Conservation (phyloP, 92 coral and sea anemone species). For the Umimayanthus chanpuru region DNA sequence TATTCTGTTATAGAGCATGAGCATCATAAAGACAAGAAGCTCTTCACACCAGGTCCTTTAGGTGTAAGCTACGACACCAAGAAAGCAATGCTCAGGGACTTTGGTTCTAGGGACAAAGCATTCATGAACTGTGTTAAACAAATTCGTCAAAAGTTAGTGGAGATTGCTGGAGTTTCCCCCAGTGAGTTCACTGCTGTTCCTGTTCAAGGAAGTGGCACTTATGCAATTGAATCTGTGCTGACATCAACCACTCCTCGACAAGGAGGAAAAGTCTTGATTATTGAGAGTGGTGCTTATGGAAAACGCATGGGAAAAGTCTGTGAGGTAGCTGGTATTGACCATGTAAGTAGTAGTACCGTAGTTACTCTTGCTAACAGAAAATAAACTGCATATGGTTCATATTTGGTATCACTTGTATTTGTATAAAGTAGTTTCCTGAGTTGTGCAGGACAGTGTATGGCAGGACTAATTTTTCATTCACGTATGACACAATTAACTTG, state of each 20-base stretch:
- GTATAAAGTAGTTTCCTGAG: too few relatives aligned
- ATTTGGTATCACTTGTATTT: too few relatives aligned
- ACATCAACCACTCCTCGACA: conserved; percentile 86
- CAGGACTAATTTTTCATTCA: too few relatives aligned
- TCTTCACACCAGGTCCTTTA: conserved; percentile 97
- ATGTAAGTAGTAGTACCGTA: conserved; percentile 59
- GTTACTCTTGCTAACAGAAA: too few relatives aligned
- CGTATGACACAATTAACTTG: too few relatives aligned
- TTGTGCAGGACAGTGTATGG: too few relatives aligned
- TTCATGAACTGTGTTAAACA: conserved; percentile 76
- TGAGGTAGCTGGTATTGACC: conserved; percentile 86
- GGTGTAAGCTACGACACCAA: conserved; percentile 86
- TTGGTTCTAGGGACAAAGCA: conserved; percentile 93
- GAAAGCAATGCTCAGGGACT: conserved; percentile 90
- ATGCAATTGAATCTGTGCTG: conserved; percentile 87
- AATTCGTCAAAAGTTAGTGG: conserved; percentile 81
- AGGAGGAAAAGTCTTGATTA: conserved; percentile 79
- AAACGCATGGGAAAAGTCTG: conserved; percentile 88
- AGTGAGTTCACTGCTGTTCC: conserved; percentile 75
- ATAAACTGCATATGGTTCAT: too few relatives aligned
- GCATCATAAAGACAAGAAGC: conserved; percentile 81
- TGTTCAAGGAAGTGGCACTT: conserved; percentile 95
- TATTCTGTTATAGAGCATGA: conserved; percentile 13
- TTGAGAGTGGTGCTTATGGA: conserved; percentile 94
- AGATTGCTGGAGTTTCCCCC: conserved; percentile 87